These are phyloP conservation scores for Pungitius pungitius DNA, from an alignment of 2,113 vertebrate species.

Conservation along the genomic window DNA sequence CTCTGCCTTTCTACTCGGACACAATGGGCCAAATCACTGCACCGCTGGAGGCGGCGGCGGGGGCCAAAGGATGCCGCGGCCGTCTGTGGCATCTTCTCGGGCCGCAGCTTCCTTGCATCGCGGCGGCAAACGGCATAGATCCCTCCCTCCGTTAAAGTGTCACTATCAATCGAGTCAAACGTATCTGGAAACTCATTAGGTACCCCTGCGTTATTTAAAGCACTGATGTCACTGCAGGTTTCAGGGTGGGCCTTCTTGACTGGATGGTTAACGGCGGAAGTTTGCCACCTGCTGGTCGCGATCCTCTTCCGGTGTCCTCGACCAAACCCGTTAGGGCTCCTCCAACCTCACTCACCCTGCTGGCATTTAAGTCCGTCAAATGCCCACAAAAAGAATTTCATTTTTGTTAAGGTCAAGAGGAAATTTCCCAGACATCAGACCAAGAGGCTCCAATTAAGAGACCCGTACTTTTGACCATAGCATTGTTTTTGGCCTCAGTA, in stretches of 20 bases:
- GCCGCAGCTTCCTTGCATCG: slow-evolving; percentile 7
- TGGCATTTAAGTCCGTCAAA: slow-evolving; percentile 44
- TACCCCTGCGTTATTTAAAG: slow-evolving; percentile 54
- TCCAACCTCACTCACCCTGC: slow-evolving; percentile 15
- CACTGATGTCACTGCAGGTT: slow-evolving; percentile 75
- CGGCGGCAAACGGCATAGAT: not conserved
- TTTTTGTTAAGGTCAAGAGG: slow-evolving; percentile 33
- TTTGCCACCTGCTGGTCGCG: slow-evolving; percentile 78
- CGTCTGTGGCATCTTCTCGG: not conserved
- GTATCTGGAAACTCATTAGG: slow-evolving; percentile 36
- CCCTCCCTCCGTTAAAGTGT: slow-evolving; percentile 25
- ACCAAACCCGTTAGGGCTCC: slow-evolving; percentile 20
- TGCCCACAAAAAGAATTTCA: slow-evolving; percentile 22
- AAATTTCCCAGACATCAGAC: slow-evolving; percentile 21
- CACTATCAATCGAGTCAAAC: slow-evolving; percentile 33
- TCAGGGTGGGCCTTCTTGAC: slow-evolving; percentile 58
- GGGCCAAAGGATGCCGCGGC: not conserved
- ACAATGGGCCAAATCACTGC: slow-evolving; percentile 16
- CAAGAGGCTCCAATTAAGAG: slow-evolving; percentile 17
- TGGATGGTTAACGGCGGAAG: slow-evolving; percentile 62
- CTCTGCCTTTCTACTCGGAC: slow-evolving; percentile 14
- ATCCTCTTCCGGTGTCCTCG: slow-evolving; percentile 9
- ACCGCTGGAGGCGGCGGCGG: slow-evolving; percentile 9
- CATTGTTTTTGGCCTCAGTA: not conserved
- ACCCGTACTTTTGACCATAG: not conserved